Base-by-base conservation (phyloP, 2,797 vertebrate genomes). In the Catostomus latipinnis region DNA sequence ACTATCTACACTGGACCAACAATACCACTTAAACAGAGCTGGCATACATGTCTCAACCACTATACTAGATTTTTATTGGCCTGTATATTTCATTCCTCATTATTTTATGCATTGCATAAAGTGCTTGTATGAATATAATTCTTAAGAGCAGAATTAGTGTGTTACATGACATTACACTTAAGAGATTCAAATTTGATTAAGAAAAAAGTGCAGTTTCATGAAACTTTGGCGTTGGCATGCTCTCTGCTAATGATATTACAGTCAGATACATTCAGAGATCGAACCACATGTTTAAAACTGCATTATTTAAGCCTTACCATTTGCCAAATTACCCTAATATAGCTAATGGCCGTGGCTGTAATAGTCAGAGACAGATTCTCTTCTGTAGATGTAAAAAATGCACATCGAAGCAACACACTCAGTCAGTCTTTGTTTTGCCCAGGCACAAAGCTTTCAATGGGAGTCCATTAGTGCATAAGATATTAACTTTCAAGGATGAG, bases 121-220 rank as follows among this genome's bases (percentile, higher is more conserved):
- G 43, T 71, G 8, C 3, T 34, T 58, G n/a, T 73, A 43, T 13
- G 11, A 74, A 67, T 73, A 62, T 80, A 58, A 50, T 66, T 73
- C 11, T 58, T 50, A 73, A 73, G 43, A 57, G 45, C 45, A 58
- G 62, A 67, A 60, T 73, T 80, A 60, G 12, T 66, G 60, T 43
- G 62, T 74, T 73, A 74, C 66, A 53, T 80, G 62, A 58, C 45
- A 67, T 80, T 60, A 67, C 73, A 53, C 61, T 80, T 67, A 63
- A 63, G 53, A 67, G 53, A 73, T 74, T 74, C 67, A 45, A 66
- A 43, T 67, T 73, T 73, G 70, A 80, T 80, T 73, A 80, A 57
- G 61, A 73, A 65, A 66, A 80, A 80, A 67, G 53, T 80, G 69
- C 70, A 60, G 70, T 80, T 72, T 80, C 11, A 66, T 73, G 70